phyloP scores from a whole-genome alignment of 2,113 vertebrate species.

The Hippoglossus stenolepis region DNA sequence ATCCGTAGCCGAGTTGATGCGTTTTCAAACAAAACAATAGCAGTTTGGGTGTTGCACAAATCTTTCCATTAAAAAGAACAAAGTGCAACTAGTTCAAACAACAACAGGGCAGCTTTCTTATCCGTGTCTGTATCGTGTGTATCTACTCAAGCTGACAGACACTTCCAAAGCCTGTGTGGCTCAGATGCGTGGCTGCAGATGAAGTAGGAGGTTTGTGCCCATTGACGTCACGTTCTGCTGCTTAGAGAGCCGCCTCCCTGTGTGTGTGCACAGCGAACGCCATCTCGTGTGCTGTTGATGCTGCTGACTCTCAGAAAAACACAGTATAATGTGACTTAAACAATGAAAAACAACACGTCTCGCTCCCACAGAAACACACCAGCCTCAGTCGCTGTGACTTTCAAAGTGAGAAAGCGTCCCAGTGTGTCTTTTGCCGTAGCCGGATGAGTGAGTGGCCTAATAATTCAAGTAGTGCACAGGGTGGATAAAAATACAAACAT shows the following conservation, averaged over 20 bases:
- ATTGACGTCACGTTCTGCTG: slow-evolving; percentile 57
- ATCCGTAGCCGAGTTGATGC: no score
- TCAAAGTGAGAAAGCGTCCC: background rate
- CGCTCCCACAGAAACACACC: slow-evolving; percentile 8
- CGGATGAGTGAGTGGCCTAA: slow-evolving; percentile 30
- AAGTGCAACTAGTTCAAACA: background rate
- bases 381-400: slow-evolving; percentile 16
- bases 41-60: no score
- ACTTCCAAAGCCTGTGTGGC: slow-evolving; percentile 40
- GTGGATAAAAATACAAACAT: slow-evolving; percentile 53
- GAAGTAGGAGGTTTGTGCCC: slow-evolving; percentile 36
- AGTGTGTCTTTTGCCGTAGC: background rate
- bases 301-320: slow-evolving; percentile 29
- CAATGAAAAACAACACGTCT: slow-evolving; percentile 14
- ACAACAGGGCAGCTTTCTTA: slow-evolving; percentile 1
- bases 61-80: background rate
- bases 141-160: slow-evolving; percentile 33
- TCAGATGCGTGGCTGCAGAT: slow-evolving; percentile 42
- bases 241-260: slow-evolving; percentile 44
- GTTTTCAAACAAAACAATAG: no score
- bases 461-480: slow-evolving; percentile 35
- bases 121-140: slow-evolving; percentile 13
- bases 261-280: slow-evolving; percentile 35
- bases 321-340: slow-evolving; percentile 34
- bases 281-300: slow-evolving; percentile 40